Base-by-base conservation (phyloP, 2,888 invertebrate species). In the Cyaniris semiargus region DNA sequence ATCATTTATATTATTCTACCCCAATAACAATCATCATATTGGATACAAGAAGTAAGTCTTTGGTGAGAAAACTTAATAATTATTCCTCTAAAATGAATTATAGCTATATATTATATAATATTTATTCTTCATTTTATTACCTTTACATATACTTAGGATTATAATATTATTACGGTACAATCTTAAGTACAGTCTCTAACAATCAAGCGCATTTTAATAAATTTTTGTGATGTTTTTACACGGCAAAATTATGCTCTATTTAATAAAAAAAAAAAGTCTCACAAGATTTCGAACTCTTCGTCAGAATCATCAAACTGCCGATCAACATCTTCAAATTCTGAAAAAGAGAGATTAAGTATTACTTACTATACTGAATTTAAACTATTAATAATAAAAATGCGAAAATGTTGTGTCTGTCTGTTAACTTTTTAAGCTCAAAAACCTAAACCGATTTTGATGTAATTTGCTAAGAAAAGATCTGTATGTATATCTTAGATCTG, bases 201-300 rank as follows among this genome's bases (percentile, higher is more conserved):
- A 34, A n/a, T 70, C 18, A 70, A 38, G 34, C 34, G 13, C 15
- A 10, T 34, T 38, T 38, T 70, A 70, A 76, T 60, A 76, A 27
- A 76, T n/a, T 71, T 71, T 71, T 76, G 76, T 70, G 53, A 76
- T 76, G 8, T 34, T 44, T 75, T 44, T 75, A 44, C 58, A 38
- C 23, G 31, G 76, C n/a, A 23, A 72, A 8, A 60, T 58, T 75
- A 76, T 70, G 58, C n/a, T 60, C 31, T n/a, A 79, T 81, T 83
- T 77, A 79, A 70, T 75, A 10, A 15, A 34, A 79, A 79, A 80
- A n/a, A 38, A 34, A 72, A 34, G 18, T 72, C 66, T 94, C 96
- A 96, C 86, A 97, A 95, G 84, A 97, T 95, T 92, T 97, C 97
- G 87, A 97, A 97, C 85, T 97, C 97, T 82, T 97, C 96, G 84